Base-by-base conservation (phyloP, 1,140 invertebrate species). In the Tetraneura akinire region DNA sequence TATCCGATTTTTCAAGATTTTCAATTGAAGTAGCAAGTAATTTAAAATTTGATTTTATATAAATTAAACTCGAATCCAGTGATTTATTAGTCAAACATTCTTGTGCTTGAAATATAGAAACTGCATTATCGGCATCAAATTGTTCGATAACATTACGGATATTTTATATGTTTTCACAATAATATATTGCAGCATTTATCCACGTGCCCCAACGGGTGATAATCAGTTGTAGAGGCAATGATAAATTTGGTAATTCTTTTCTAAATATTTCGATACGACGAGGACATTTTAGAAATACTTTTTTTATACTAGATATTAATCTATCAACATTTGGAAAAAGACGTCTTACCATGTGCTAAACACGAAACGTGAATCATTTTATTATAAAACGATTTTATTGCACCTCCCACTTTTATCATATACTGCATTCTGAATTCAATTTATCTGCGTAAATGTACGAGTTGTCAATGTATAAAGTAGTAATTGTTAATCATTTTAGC, bases 41-140 rank as follows among this genome's bases (percentile, higher is more conserved):
- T 1, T 62, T 62, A 32, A 32, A 62, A 62, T 62, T 32, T 16
- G 57, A 62, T 62, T 62, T 62, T 62, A 62, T 62, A 32, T 62
- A 62, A 62, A 62, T 62, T 62, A 62, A 62, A 32, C 26, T 62
- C 6, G 57, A 62, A 32, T 62, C 57, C 14, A 62, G 26, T 32
- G 55, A 57, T 26, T 57, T 57, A 13, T 26, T 11, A 13, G 21
- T 21, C 8, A 55, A 55, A 55, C n/a, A 18, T 55, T 55, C 21
- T 55, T 55, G n/a, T 9, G 4, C 11, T 26, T n/a, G n/a, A n/a
- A n/a, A n/a, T n/a, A n/a, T n/a, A n/a, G 3, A 62, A 16, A 62
- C 26, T 62, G 1, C 57, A 62, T 62, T 26, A 62, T 62, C 57
- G 29, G 57, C 6, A 62, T 62, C 53, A 55, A 55, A 55, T n/a